phyloP scores from a whole-genome alignment of 1,140 invertebrate species.

The Pteromalus puparum region DNA sequence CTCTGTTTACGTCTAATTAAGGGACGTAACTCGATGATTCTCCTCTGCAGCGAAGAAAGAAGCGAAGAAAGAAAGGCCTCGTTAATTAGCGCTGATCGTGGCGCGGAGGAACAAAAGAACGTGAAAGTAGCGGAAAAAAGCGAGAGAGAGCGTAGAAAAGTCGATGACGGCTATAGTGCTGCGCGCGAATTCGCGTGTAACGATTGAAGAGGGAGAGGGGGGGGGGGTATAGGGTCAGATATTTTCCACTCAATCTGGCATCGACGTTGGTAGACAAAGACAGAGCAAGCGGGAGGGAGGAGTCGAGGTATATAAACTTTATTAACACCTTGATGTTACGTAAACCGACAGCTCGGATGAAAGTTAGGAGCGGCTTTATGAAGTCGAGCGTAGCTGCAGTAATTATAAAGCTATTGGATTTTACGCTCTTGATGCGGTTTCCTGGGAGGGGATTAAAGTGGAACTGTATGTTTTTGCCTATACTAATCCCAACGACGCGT shows the following conservation, averaged over 20 bases:
- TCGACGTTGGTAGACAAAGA: background rate
- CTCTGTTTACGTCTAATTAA: constrained; percentile 43
- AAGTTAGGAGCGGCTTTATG: constrained; percentile 12
- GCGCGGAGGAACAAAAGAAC: background rate
- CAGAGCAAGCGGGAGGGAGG: background rate
- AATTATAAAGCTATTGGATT: background rate
- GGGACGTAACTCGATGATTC: constrained; percentile 29
- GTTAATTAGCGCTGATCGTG: constrained; percentile 27
- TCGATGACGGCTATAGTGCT: background rate
- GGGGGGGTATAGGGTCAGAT: background rate
- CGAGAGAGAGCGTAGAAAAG: background rate
- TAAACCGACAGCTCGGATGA: background rate
- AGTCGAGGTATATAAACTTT: background rate
- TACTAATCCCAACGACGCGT: too few species aligned
- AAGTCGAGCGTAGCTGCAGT: background rate
- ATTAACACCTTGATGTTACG: constrained; percentile 20
- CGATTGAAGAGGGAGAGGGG: background rate
- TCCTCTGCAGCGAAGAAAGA: background rate
- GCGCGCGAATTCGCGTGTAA: background rate
- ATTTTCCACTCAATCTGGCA: constrained; percentile 46
- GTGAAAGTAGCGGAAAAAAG: background rate
- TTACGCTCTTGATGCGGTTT: background rate
- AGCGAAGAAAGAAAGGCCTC: background rate
- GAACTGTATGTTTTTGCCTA: background rate
- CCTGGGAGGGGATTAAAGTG: background rate